Conservation (phyloP, 2,888 invertebrate species). For the Epinotia ramella region DNA sequence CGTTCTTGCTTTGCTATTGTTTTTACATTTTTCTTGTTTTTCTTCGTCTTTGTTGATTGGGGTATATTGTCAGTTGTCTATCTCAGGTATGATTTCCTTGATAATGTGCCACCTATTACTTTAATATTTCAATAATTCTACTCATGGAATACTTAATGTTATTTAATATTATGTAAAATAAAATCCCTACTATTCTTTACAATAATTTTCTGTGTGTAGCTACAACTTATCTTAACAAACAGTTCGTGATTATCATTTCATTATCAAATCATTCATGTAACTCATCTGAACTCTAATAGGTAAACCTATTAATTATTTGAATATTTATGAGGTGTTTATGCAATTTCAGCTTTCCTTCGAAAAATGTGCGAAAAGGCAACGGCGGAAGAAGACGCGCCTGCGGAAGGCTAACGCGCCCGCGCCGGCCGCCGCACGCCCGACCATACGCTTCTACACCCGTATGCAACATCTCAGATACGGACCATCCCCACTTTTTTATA, state of each 20-base stretch:
- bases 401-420: conserved; percentile 64
- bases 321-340: conserved; percentile 3
- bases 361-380: conserved; percentile 89
- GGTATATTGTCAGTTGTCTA: neutral
- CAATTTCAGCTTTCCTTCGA: conserved; percentile 92
- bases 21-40: conserved; percentile 11
- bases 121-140: conserved; percentile 5
- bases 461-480: conserved; percentile 76
- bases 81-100: conserved; percentile 4
- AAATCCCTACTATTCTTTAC: neutral
- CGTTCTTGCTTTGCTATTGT: conserved; percentile 54
- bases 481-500: conserved; percentile 77
- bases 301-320: neutral
- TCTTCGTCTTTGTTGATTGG: neutral
- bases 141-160: neutral
- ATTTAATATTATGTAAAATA: neutral
- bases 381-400: conserved; percentile 64
- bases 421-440: conserved; percentile 49
- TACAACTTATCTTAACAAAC: conserved; percentile 12
- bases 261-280: conserved; percentile 20
- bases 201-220: conserved; percentile 30
- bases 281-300: conserved; percentile 5
- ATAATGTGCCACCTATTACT: neutral
- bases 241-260: conserved; percentile 6
- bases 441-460: conserved; percentile 59